Evolutionary conservation across 2,888 invertebrate species (phyloP), one percentile per base, ranked within the genome.

Genomic region (Cheilosia variabilis): DNA sequence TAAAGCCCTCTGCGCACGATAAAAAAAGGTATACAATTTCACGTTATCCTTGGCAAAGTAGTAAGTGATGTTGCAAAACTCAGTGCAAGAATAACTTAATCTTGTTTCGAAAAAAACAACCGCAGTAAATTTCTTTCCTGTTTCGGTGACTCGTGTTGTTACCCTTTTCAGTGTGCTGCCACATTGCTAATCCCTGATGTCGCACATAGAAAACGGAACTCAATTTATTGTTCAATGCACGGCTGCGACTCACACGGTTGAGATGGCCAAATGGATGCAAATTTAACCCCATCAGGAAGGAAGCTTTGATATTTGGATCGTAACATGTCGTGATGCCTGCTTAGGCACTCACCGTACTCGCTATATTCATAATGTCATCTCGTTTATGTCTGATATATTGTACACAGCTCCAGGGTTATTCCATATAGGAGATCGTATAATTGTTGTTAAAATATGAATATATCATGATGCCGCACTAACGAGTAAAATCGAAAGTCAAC

Each of bases 161-260:
- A 47, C 19, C 9, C 19, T 47, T 24, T 31, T 31, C 9, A 13
- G 5, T 52, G 19, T 52, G 24, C 24, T 10, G 7, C 52, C 52
- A 52, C 22, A 22, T 4, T 27, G 55, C 10, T 43, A n/a, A 15
- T 43, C 60, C 43, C 43, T 27, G 37, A 37, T 41, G 37, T 58
- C 9, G 9, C 43, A n/a, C 37, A 37, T 41, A 10, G 7, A 13
- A 63, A 31, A 10, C 45, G 31, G 47, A 63, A 5, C 31, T 34
- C 31, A n/a, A 47, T 0, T 63, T 47, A 63, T 47, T 63, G 63
- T 63, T 47, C 63, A 31, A 63, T 63, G 47, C 47, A 63, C 63
- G 27, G 34, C 47, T 24, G 15, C 15, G 4, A 45, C 22, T n/a
- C n/a, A 17, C n/a, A 15, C 15, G 17, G 9, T 24, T 31, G 17